Conservation (phyloP, 2,113 vertebrate species). For the Irena cyanogastra region DNA sequence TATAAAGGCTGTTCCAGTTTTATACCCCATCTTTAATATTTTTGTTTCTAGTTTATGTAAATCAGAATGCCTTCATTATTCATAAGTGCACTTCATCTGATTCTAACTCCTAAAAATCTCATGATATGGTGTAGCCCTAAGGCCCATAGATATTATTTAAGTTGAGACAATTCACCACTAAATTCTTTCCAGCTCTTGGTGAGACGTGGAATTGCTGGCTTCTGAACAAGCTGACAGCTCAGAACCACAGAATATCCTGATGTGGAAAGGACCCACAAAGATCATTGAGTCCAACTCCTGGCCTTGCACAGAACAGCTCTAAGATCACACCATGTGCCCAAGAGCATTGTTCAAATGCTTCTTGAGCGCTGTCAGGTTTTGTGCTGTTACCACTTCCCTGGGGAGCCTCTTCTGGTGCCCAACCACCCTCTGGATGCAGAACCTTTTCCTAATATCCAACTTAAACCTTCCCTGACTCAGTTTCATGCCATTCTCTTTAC, state of each 20-base stretch:
- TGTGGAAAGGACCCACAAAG: background rate
- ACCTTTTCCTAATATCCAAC: background rate
- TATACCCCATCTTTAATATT: background rate
- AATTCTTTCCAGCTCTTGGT: background rate
- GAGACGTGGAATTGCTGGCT: background rate
- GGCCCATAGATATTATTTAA: background rate
- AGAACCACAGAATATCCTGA: background rate
- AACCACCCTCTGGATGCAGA: background rate
- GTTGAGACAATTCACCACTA: background rate
- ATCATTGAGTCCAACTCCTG: background rate
- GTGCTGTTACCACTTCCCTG: background rate
- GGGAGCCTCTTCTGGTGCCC: background rate
- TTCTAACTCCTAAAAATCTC: background rate
- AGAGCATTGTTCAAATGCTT: background rate
- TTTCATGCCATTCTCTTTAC: accelerated
- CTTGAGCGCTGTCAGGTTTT: background rate
- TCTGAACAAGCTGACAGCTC: background rate
- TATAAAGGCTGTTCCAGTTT: background rate
- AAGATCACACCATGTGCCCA: background rate
- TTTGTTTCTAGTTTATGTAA: background rate
- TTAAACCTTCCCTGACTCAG: background rate
- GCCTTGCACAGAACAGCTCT: background rate
- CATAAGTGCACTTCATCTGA: background rate
- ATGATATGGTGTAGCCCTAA: background rate
- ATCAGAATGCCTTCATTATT: background rate